phyloP scores from a whole-genome alignment of 2,888 invertebrate species.

The Cerastoderma edule region DNA sequence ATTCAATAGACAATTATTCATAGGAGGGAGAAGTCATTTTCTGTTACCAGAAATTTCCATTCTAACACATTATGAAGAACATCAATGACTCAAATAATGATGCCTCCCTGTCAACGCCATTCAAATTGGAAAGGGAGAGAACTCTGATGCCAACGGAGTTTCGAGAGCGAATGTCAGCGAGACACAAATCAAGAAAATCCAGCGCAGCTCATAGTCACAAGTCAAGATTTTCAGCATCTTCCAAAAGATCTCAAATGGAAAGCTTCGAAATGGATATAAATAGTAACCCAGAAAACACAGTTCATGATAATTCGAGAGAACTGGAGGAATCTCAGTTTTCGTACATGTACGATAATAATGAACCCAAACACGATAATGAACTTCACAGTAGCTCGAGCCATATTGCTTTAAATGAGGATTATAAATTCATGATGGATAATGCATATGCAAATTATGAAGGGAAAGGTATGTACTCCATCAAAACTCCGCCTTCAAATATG shows the following conservation, averaged over 20 bases:
- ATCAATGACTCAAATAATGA: slow-evolving; percentile 35
- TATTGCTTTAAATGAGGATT: slow-evolving; percentile 44
- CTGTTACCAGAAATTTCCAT: too few relatives aligned
- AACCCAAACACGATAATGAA: slow-evolving; percentile 24
- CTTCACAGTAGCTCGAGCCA: slow-evolving; percentile 41
- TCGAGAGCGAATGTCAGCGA: slow-evolving; percentile 52
- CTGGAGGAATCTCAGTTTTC: not conserved
- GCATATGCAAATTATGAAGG: slow-evolving; percentile 44
- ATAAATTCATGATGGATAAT: slow-evolving; percentile 52
- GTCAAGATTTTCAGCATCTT: not conserved
- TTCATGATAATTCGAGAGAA: not conserved
- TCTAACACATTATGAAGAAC: slow-evolving; percentile 41
- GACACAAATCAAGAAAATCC: slow-evolving; percentile 40
- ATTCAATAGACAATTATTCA: too few relatives aligned
- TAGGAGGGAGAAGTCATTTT: too few relatives aligned
- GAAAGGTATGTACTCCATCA: slow-evolving; percentile 30
- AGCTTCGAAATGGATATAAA: not conserved
- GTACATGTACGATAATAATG: slow-evolving; percentile 1
- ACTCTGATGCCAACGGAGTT: slow-evolving; percentile 61
- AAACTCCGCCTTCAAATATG: slow-evolving; percentile 54
- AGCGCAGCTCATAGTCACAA: slow-evolving; percentile 17
- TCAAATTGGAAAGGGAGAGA: slow-evolving; percentile 54
- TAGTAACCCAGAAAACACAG: not conserved
- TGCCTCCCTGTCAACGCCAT: slow-evolving; percentile 38
- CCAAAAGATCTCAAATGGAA: not conserved